These are phyloP conservation scores for Drosophila triauraria DNA, from an alignment of 1,140 invertebrate species.

Conservation along the genomic window DNA sequence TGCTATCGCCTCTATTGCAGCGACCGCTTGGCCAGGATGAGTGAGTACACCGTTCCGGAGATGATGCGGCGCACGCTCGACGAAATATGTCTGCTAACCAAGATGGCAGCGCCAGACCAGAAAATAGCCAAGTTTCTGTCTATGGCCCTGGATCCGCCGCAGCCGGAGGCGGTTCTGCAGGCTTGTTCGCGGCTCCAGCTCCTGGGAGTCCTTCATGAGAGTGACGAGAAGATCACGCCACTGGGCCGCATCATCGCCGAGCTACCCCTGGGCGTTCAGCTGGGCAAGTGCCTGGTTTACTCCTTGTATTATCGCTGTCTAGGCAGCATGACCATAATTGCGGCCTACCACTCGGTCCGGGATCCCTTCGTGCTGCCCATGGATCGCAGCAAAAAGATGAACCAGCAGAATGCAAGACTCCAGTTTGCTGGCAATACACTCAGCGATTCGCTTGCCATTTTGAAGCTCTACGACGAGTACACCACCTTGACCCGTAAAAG, in stretches of 20 bases:
- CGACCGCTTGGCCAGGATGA: slow-evolving; percentile 89
- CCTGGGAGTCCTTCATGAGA: slow-evolving; percentile 92
- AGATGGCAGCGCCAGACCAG: slow-evolving; percentile 90
- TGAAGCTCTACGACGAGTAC: slow-evolving; percentile 85
- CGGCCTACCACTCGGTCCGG: slow-evolving; percentile 93
- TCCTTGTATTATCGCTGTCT: slow-evolving; percentile 96
- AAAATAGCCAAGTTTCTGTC: slow-evolving; percentile 38
- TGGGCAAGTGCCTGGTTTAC: slow-evolving; percentile 97
- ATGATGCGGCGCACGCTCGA: slow-evolving; percentile 91
- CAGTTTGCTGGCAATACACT: slow-evolving; percentile 86
- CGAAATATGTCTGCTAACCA: slow-evolving; percentile 96
- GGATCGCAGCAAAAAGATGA: slow-evolving; percentile 85
- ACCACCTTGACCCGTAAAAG: not conserved
- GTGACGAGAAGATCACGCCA: slow-evolving; percentile 93
- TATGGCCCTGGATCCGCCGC: slow-evolving; percentile 93
- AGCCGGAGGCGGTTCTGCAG: slow-evolving; percentile 89
- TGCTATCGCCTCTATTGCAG: slow-evolving; percentile 93
- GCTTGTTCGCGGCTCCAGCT: slow-evolving; percentile 89
- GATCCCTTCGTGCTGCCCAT: slow-evolving; percentile 93
- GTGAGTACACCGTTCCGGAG: slow-evolving; percentile 89
- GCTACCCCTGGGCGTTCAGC: slow-evolving; percentile 68
- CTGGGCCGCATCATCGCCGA: slow-evolving; percentile 87
- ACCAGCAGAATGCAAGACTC: slow-evolving; percentile 88
- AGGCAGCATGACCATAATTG: slow-evolving; percentile 97
- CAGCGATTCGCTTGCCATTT: slow-evolving; percentile 96